Base-by-base conservation (phyloP, 2,797 vertebrate species). In the Gymnodraco acuticeps region DNA sequence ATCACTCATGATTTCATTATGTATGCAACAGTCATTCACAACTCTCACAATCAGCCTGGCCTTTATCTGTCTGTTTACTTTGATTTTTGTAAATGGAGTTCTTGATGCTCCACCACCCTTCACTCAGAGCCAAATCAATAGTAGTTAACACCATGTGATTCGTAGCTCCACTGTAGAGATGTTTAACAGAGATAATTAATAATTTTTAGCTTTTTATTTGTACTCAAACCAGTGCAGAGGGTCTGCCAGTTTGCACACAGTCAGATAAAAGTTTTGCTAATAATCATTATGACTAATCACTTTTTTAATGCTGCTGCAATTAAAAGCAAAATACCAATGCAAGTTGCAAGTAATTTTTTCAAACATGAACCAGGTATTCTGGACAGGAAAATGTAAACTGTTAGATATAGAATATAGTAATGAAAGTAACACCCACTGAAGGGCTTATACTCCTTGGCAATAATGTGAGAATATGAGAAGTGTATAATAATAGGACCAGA, bases 61-160 rank as follows among this genome's bases (percentile, higher is more conserved):
- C 83, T 86, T 88, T 74, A 85, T 78, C 73, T 69, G 64, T 82
- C 80, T 73, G 78, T 88, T 89, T 81, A 88, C 75, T 83, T 84
- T 46, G 73, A 88, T 88, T 89, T 89, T 81, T 80, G 73, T 81
- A 86, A 84, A 90, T 81, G 33, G 77, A 83, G 81, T 64, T 81
- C 73, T 85, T 84, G 64, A 85, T 82, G 78, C 81, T 87, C 64
- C 68, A 55, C 82, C 80, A 83, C 47, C 66, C 75, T 80, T 88
- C 78, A 87, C 71, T 73, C 78, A 17, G 50, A 83, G 70, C 70
- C 78, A 77, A 88, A 89, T 91, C 83, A 87, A 87, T 88, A 80
- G 72, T 51, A 63, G 80, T 84, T 70, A 81, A 43, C 58, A 51
- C 80, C 77, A 85, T 75, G 72, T 85, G 80, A 91, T 89, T 89